Percentiles rank a stretch among this genome's conserved stretches.
Evolutionary conservation across 2,888 invertebrate genomes (phyloP).

Genomic region (Apodemia duryi): DNA sequence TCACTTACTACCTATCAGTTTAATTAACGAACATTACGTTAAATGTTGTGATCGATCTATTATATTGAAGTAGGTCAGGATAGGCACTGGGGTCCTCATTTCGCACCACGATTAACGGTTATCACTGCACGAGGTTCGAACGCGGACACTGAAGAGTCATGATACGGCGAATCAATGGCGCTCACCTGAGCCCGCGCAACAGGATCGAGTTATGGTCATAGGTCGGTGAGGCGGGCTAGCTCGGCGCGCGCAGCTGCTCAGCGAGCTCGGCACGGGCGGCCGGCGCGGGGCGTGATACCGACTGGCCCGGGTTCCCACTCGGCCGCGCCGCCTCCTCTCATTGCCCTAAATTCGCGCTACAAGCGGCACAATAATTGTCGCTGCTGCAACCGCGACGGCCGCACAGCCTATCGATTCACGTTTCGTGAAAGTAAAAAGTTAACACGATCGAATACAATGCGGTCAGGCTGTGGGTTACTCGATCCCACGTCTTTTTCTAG

Average conservation of each 20-base stretch:
- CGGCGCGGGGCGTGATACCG: slow-evolving; percentile 56
- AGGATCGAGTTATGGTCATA: slow-evolving; percentile 31
- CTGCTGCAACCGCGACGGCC: slow-evolving; percentile 64
- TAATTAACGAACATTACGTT: slow-evolving; percentile 32
- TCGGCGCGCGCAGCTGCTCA: slow-evolving; percentile 28
- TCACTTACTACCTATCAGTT: slow-evolving; percentile 24
- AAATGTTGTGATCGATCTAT: slow-evolving; percentile 36
- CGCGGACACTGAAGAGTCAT: slow-evolving; percentile 25
- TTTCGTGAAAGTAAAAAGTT: slow-evolving; percentile 71
- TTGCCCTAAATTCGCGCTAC: slow-evolving; percentile 72
- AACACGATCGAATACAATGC: slow-evolving; percentile 70
- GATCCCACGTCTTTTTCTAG: slow-evolving; percentile 55
- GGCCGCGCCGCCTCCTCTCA: slow-evolving; percentile 47
- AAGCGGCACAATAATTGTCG: slow-evolving; percentile 67
- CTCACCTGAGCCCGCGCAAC: slow-evolving; percentile 45
- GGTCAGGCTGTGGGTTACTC: slow-evolving; percentile 60
- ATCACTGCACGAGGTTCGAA: slow-evolving; percentile 32
- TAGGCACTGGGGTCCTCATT: slow-evolving; percentile 34
- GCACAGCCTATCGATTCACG: slow-evolving; percentile 67
- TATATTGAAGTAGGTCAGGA: slow-evolving; percentile 40
- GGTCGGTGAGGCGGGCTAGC: slow-evolving; percentile 11
- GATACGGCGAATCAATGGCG: slow-evolving; percentile 29
- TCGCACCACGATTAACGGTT: slow-evolving; percentile 30
- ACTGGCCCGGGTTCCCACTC: slow-evolving; percentile 48
- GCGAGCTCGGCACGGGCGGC: slow-evolving; percentile 46